These are phyloP conservation scores for Agrenia bidenticulata DNA, from an alignment of 2,888 invertebrate species.

Conservation along the genomic window DNA sequence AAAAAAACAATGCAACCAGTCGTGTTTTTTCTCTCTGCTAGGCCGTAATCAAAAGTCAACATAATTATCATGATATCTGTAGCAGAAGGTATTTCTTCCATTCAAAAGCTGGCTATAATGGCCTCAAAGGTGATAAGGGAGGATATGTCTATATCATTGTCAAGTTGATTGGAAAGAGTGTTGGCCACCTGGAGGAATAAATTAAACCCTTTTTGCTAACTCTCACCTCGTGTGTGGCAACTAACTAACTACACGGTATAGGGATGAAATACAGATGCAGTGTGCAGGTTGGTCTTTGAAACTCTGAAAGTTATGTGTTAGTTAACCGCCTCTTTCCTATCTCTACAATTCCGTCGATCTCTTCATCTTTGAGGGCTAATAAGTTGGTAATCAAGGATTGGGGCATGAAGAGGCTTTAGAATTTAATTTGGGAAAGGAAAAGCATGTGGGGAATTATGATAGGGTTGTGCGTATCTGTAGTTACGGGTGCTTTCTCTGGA, in stretches of 20 bases:
- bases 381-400: too few relatives aligned
- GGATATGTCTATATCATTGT: slow-evolving; percentile 14
- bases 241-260: background rate
- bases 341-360: too few relatives aligned
- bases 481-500: too few relatives aligned
- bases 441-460: too few relatives aligned
- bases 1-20: background rate
- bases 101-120: background rate
- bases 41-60: slow-evolving; percentile 4
- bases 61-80: slow-evolving; percentile 2
- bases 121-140: background rate
- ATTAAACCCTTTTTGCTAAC: slow-evolving; percentile 45
- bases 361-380: too few relatives aligned
- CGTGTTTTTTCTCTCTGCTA: background rate
- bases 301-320: too few relatives aligned
- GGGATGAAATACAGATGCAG: too few relatives aligned
- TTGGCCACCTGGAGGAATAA: slow-evolving; percentile 51
- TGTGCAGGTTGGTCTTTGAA: too few relatives aligned
- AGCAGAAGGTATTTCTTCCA: background rate
- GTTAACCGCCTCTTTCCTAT: too few relatives aligned
- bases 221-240: slow-evolving; percentile 9
- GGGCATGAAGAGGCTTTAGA: too few relatives aligned
- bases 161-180: slow-evolving; percentile 46
- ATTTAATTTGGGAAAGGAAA: too few relatives aligned
- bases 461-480: too few relatives aligned